Conservation (phyloP, 2,113 vertebrate species). For the Phocoena sinus region DNA sequence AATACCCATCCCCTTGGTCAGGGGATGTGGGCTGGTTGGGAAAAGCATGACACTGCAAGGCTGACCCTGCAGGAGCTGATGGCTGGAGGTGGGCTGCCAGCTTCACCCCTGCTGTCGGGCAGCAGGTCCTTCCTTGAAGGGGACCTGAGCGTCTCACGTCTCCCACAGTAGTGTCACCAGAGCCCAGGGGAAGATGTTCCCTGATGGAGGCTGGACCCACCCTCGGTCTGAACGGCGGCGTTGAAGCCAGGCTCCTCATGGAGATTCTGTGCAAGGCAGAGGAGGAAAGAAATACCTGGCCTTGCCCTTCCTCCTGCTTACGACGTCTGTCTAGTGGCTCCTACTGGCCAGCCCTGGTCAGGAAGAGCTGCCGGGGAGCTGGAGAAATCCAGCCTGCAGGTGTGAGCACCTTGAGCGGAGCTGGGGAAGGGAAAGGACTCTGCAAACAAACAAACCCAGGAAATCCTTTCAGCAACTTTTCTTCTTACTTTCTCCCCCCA, state of each 20-base stretch:
- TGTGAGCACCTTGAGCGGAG: not conserved
- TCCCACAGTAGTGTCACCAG: not conserved
- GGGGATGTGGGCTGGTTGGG: not conserved
- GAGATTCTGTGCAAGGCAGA: not conserved
- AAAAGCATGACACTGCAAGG: not conserved
- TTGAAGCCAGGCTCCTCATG: not conserved
- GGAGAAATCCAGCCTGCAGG: not conserved
- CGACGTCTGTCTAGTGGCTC: not conserved
- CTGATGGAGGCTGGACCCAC: not conserved
- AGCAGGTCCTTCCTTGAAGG: not conserved
- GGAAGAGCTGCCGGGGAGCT: not conserved
- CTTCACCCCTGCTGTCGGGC: accelerated
- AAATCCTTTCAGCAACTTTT: not conserved
- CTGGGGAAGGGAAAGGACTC: not conserved
- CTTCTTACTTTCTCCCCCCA: not conserved
- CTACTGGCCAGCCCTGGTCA: not conserved
- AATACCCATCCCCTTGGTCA: no score
- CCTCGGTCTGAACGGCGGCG: not conserved
- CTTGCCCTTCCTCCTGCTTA: not conserved
- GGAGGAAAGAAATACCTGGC: not conserved
- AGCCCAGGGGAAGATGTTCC: not conserved
- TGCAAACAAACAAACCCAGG: not conserved
- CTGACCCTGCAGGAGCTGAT: not conserved
- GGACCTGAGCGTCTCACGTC: not conserved
- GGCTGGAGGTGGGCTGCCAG: not conserved